These are phyloP conservation scores for Euglossa dilemma DNA, from an alignment of 1,140 invertebrate species.

Conservation along the genomic window DNA sequence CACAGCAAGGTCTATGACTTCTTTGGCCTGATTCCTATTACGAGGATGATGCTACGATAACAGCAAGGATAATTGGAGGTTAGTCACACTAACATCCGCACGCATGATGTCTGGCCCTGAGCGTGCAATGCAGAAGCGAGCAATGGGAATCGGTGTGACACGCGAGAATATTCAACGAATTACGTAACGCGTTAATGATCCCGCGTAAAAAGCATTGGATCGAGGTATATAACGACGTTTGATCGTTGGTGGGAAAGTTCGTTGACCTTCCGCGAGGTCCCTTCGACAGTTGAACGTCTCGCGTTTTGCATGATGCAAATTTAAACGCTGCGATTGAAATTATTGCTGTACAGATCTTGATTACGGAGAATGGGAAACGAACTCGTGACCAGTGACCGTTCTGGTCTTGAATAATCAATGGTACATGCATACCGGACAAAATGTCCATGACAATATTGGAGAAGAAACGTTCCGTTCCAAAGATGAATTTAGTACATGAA, in stretches of 20 bases:
- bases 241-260: neutral
- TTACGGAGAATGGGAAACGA: neutral
- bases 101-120: constrained; percentile 50
- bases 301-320: constrained; percentile 28
- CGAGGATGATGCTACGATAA: constrained; percentile 54
- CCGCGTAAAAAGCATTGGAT: neutral
- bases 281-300: neutral
- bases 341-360: neutral
- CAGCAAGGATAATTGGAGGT: constrained; percentile 36
- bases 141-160: constrained; percentile 46
- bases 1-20: no score
- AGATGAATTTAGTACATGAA: no score
- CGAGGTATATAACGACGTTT: no score
- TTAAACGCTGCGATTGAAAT: neutral
- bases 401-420: neutral
- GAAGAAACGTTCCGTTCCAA: no score
- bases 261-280: no score
- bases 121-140: constrained; percentile 43
- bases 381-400: constrained; percentile 5
- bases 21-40: no score
- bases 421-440: no score
- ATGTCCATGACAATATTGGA: no score
- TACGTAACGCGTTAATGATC: constrained; percentile 36
- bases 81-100: constrained; percentile 36
- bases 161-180: constrained; percentile 19